Evolutionary conservation across 2,888 invertebrate genomes (phyloP), one percentile per base, ranked within the genome.

Genomic region (Xylocampa areola): DNA sequence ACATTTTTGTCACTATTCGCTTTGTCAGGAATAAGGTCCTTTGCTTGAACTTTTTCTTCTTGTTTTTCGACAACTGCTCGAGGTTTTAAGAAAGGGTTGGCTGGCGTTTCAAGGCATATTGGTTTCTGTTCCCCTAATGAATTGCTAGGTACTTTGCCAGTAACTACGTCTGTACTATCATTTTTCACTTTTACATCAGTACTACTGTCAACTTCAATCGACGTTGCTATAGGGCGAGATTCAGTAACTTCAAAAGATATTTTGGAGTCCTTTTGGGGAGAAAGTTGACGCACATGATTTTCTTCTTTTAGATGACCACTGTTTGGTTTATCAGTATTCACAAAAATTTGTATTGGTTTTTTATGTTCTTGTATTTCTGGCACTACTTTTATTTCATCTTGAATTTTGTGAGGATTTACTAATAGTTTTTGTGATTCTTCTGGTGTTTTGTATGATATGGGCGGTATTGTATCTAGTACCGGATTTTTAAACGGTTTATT

Each of bases 121-220:
- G 32, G 37, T 47, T 57, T 70, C 36, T 33, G 43, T 11, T 52
- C 30, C 8, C 59, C 55, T 5, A 16, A 8, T 23, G 23, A 17
- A 6, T n/a, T 53, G n/a, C 2, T 44, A 8, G 10, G 29, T 30
- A 30, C 17, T 16, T 40, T 36, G 6, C 1, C 35, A 48, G 1
- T 27, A 6, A 6, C 21, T 17, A 11, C n/a, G 17, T 10, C 5
- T 66, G 53, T 63, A 19, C 10, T 8, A 37, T 49, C 21, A 30
- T 13, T 6, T 57, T 45, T 40, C 5, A 6, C 23, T 44, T 49
- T 71, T 1, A 47, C 17, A 13, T 52, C 49, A 11, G 45, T 32
- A 5, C 33, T 57, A 33, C 43, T 45, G 25, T 54, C 50, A 13
- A 59, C 50, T 48, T 58, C 49, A 29, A 37, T 36, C 10, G 43